Conservation (phyloP, 2,797 vertebrate species). For the Fratercula arctica region DNA sequence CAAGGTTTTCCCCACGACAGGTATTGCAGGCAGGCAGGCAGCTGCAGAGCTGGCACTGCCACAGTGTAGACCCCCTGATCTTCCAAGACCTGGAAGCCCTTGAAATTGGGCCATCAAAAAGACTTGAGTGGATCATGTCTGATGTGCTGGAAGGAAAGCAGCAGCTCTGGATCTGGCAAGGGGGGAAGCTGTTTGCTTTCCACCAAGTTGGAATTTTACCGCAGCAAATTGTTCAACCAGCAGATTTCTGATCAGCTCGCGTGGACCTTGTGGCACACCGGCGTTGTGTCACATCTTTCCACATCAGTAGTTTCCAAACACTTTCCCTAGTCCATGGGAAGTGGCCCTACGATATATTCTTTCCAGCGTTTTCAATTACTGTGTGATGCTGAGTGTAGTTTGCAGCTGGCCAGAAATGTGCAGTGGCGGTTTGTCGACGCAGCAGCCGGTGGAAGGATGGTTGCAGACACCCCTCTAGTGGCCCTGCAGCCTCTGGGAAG, state of each 20-base stretch:
- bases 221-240: neutral
- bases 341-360: neutral
- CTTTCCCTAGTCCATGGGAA: rapidly evolving
- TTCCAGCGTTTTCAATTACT: neutral
- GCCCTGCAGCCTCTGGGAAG: neutral
- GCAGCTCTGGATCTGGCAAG: neutral
- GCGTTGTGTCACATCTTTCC: neutral
- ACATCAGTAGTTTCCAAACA: neutral
- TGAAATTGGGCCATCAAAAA: neutral
- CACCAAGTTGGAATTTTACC: neutral
- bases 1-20: neutral
- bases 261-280: neutral
- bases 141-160: neutral
- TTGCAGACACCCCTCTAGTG: slow-evolving; percentile 41
- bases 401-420: neutral
- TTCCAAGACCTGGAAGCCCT: neutral
- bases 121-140: neutral
- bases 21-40: neutral
- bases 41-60: neutral
- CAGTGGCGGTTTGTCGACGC: rapidly evolving
- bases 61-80: neutral
- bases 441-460: neutral
- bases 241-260: neutral
- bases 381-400: neutral
- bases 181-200: neutral